These are phyloP conservation scores for Pungitius pungitius DNA, from an alignment of 2,113 vertebrate species.

Conservation along the genomic window DNA sequence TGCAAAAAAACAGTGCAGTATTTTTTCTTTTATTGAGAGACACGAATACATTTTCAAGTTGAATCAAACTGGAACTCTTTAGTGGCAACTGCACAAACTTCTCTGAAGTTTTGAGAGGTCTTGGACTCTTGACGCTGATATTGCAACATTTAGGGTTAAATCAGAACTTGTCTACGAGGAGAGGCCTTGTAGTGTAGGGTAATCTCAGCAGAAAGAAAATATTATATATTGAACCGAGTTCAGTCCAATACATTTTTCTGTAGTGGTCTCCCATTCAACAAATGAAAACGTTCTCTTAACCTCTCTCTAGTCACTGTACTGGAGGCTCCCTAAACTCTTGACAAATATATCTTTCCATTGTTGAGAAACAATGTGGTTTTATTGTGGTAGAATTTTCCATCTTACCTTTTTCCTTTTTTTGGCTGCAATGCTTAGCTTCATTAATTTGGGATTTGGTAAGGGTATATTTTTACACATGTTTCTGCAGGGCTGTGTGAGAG, in stretches of 20 bases:
- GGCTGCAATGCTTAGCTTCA: not conserved
- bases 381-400: not conserved
- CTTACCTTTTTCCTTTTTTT: not conserved
- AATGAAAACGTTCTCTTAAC: not conserved
- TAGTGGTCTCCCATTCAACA: slow-evolving; percentile 8
- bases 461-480: not conserved
- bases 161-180: slow-evolving; percentile 4
- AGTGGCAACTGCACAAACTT: not conserved
- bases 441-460: slow-evolving; percentile 3
- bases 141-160: slow-evolving; percentile 8
- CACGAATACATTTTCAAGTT: too few species aligned
- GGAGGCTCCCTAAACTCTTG: not conserved
- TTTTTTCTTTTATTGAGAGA: too few species aligned
- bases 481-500: slow-evolving; percentile 12
- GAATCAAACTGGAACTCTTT: too few species aligned
- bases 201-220: not conserved
- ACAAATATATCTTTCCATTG: not conserved
- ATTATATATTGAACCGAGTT: too few species aligned
- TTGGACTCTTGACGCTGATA: not conserved
- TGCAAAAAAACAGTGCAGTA: too few species aligned
- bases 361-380: not conserved
- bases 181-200: not conserved
- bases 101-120: not conserved
- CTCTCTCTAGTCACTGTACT: not conserved
- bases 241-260: slow-evolving; percentile 9